A percentile compares a stretch with the other conserved stretches of the same genome.
phyloP scores from a whole-genome alignment of 1,140 invertebrate genomes.

The Vanessa atalanta region DNA sequence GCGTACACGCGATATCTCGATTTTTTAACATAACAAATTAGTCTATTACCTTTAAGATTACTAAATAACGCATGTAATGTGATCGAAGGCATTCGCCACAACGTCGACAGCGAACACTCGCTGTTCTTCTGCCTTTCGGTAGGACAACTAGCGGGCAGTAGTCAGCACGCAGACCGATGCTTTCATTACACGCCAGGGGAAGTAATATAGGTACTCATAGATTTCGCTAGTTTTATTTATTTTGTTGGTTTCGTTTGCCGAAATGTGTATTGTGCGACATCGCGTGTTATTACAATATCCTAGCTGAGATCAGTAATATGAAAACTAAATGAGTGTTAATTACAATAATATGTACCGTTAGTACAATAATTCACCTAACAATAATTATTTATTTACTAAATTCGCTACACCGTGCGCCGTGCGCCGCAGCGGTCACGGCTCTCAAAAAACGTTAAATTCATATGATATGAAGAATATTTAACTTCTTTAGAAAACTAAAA shows the following conservation, averaged over 20 bases:
- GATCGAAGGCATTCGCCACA: no score
- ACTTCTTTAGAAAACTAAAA: not conserved
- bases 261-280: not conserved
- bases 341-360: slow-evolving; percentile 18
- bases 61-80: not conserved
- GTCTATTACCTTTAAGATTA: not conserved
- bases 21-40: slow-evolving; percentile 1
- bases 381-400: slow-evolving; percentile 30
- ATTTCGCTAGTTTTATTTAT: no score
- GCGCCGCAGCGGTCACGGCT: slow-evolving; percentile 1
- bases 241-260: no score
- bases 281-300: slow-evolving; percentile 22
- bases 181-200: no score
- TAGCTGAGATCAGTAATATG: slow-evolving; percentile 51
- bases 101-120: no score
- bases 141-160: no score
- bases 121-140: no score
- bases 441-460: slow-evolving; percentile 14
- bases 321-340: slow-evolving; percentile 27
- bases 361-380: slow-evolving; percentile 25
- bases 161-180: no score
- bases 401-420: slow-evolving; percentile 15
- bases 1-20: slow-evolving; percentile 12
- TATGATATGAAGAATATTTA: slow-evolving; percentile 18
- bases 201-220: no score